These are phyloP conservation scores for Gila orcuttii DNA, from an alignment of 2,113 vertebrate genomes.

Conservation along the genomic window DNA sequence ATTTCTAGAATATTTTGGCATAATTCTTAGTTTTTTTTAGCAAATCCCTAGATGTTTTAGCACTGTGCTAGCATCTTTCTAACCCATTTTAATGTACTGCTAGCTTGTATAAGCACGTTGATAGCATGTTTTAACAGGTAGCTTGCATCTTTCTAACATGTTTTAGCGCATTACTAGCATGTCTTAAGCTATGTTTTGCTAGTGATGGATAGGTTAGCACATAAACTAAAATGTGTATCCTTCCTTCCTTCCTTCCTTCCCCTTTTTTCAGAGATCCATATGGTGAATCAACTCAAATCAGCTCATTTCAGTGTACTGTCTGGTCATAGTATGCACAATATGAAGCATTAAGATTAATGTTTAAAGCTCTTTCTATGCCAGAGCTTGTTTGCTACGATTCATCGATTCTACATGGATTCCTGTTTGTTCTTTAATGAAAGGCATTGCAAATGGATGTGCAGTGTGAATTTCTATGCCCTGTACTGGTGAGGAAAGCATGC, in stretches of 20 bases:
- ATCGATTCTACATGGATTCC: constrained; percentile 2
- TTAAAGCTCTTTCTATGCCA: not conserved
- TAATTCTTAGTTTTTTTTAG: not conserved
- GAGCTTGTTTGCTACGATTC: constrained; percentile 3
- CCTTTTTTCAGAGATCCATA: not conserved
- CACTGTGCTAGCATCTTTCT: not conserved
- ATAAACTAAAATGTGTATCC: no score
- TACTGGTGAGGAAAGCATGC: not conserved
- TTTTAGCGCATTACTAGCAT: not conserved
- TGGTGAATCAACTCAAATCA: not conserved
- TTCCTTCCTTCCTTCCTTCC: no score
- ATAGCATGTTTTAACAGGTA: not conserved
- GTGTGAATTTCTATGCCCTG: not conserved
- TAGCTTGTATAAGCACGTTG: not conserved
- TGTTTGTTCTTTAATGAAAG: constrained; percentile 23
- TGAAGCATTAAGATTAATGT: constrained; percentile 17
- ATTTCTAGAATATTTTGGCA: not conserved
- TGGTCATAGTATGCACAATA: constrained; percentile 13
- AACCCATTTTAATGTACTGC: not conserved
- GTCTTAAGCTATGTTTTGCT: no score
- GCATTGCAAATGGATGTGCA: constrained; percentile 9
- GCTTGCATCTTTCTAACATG: not conserved
- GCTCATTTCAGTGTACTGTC: not conserved
- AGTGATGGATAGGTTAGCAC: not conserved
- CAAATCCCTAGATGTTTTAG: not conserved